Percentiles rank a stretch among this genome's conserved stretches.
These are phyloP conservation scores for Aplodontia rufa DNA, from an alignment of 2,113 vertebrate genomes.

Conservation along the genomic window DNA sequence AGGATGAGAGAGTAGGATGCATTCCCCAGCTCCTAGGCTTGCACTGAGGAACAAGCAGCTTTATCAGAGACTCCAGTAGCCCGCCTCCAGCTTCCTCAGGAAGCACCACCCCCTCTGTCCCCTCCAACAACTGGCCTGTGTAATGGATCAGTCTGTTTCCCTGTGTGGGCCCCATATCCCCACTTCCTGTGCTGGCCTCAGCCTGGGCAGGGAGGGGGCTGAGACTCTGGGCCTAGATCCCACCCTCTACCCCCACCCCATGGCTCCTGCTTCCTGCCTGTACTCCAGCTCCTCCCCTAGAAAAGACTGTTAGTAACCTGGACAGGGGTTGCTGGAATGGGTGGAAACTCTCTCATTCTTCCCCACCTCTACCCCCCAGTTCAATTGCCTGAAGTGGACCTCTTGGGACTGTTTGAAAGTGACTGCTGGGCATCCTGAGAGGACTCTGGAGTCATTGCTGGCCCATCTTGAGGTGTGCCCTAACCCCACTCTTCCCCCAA, in stretches of 20 bases:
- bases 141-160: constrained; percentile 72
- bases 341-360: not conserved
- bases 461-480: constrained; percentile 87
- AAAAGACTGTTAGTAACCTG: constrained; percentile 38
- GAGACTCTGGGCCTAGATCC: constrained; percentile 69
- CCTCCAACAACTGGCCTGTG: not conserved
- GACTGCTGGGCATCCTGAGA: constrained; percentile 84
- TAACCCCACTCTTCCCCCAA: not conserved
- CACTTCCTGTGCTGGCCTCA: constrained; percentile 76
- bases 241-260: constrained; percentile 48
- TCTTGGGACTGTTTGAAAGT: constrained; percentile 88
- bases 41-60: constrained; percentile 46
- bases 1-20: not conserved
- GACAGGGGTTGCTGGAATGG: not conserved
- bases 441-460: constrained; percentile 89
- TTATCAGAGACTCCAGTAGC: constrained; percentile 65
- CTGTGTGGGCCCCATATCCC: constrained; percentile 64
- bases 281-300: constrained; percentile 45
- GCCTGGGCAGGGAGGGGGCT: constrained; percentile 38
- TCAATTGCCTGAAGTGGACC: constrained; percentile 85
- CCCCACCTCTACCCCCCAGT: constrained; percentile 80
- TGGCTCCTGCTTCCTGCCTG: constrained; percentile 54
- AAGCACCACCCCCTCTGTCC: constrained; percentile 42
- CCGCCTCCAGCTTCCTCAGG: constrained; percentile 74
- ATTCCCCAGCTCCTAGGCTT: not conserved